phyloP scores from a whole-genome alignment of 2,113 vertebrate species.

The Apistogramma diplotaenia region DNA sequence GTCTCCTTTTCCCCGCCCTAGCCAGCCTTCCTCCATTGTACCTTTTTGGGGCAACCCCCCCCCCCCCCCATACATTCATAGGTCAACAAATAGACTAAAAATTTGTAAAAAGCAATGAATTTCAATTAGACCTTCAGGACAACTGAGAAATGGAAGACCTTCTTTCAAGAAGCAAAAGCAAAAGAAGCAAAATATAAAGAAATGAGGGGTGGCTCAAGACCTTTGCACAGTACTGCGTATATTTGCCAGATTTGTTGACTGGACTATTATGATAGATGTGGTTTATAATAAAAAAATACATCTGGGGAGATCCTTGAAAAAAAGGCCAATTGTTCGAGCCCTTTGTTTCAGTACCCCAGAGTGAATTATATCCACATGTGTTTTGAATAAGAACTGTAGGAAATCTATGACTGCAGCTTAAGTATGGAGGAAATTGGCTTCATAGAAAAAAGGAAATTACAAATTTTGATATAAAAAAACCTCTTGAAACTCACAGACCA shows the following conservation, averaged over 20 bases:
- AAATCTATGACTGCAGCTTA: constrained; percentile 1
- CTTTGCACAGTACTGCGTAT: not conserved
- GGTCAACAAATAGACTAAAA: too few species aligned
- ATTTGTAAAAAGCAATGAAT: fast-evolving
- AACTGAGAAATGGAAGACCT: too few species aligned
- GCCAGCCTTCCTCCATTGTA: too few species aligned
- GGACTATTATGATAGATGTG: not conserved
- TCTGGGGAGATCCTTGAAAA: not conserved
- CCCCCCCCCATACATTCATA: too few species aligned
- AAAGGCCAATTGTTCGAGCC: not conserved
- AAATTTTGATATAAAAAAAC: not conserved
- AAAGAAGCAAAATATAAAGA: not conserved
- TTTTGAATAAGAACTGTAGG: not conserved
- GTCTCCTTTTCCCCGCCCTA: too few species aligned
- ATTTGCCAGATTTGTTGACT: not conserved
- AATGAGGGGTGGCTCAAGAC: not conserved
- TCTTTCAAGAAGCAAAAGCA: too few species aligned
- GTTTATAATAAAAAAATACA: not conserved
- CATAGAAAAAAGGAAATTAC: constrained; percentile 18
- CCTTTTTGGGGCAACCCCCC: not conserved
- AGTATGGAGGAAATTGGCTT: not conserved
- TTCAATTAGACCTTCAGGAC: too few species aligned
- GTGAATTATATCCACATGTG: not conserved
- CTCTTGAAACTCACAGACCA: not conserved
- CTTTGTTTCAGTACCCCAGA: not conserved